Base-by-base conservation (phyloP, 2,113 vertebrate genomes). In the Indicator indicator region DNA sequence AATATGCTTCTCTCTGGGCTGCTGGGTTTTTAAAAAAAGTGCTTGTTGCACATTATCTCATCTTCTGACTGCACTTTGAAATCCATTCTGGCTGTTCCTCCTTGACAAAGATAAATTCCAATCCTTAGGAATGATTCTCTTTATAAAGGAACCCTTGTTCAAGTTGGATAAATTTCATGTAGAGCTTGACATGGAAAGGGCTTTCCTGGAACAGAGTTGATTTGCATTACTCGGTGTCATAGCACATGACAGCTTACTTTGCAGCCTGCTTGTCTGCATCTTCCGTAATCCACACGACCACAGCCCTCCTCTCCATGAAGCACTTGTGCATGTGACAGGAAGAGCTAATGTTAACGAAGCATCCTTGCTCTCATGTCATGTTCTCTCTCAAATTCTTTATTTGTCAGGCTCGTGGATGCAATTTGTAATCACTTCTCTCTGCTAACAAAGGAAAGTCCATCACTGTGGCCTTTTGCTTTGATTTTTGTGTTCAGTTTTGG, bases 201-300 rank as follows among this genome's bases (percentile, higher is more conserved):
- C 60, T 94, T 94, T 97, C 93, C 95, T 78, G 78, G 74, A 93
- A 64, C 21, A 36, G 85, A 76, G 82, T 33, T 89, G 94, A 89
- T 86, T 91, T 94, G 89, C 88, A 68, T 96, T 96, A 94, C 64
- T 74, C 2, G 4, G 90, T 88, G 88, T 79, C 92, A 73, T 26
- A 90, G 83, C 95, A 88, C 71, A 88, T 59, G 86, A 93, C 94
- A 97, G 83, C 83, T 95, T 91, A 89, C 44, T 93, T 76, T 12
- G 12, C 88, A 94, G 75, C 80, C 79, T 20, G 58, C 58, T 89
- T 69, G 80, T 84, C 83, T 91, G 83, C 30, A 79, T 88, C 56
- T 28, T 46, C 64, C 58, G 23, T 86, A 94, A 92, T 68, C 75
- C 86, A 59, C 73, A 33, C 20, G 64, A 38, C 52, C 1, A 0